Base-by-base conservation (phyloP, 2,113 vertebrate genomes). In the Noctilio leporinus region DNA sequence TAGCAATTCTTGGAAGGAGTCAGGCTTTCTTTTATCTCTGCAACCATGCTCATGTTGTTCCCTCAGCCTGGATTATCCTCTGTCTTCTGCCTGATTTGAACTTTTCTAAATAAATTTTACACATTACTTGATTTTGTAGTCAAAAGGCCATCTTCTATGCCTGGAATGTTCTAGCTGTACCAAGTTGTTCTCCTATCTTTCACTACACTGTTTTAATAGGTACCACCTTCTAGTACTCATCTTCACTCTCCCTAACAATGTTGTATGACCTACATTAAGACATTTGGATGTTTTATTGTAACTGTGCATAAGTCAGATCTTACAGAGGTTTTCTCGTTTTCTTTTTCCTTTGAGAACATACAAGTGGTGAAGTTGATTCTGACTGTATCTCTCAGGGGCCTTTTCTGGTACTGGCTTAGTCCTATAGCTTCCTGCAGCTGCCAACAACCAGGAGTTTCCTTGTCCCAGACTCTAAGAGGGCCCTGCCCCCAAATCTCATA, bases 401-500 rank as follows among this genome's bases (percentile, higher is more conserved):
- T 75, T 87, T 57, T 87, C 26, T 57, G 53, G 2, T 35, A 17
- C 3, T 7, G 49, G 76, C 20, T 26, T 10, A 65, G 15, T n/a
- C n/a, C 45, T 40, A 43, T n/a, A 67, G 24, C 20, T 87, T 38
- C 26, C 22, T 62, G n/a, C 5, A 40, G 24, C 17, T 40, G 26
- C 47, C 43, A 51, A 15, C 5, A 59, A 72, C 16, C n/a, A 28
- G 1, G 49, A 24, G 19, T 51, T 26, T 93, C 45, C 40, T 14
- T 51, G 10, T 26, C 30, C 57, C 16, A 69, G 5, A n/a, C 55
- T 28, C 7, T 1, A 24, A 2, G 40, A 38, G 38, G 73, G 7
- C 1, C 12, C 1, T 0, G 9, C 5, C 10, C 15, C 26, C 30
- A 40, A 3, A 24, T 49, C n/a, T 59, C 10, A 64, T 6, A 30